Percentiles rank a stretch among this genome's conserved stretches.
phyloP scores from a whole-genome alignment of 2,113 vertebrate species.

The Rafetus swinhoei region DNA sequence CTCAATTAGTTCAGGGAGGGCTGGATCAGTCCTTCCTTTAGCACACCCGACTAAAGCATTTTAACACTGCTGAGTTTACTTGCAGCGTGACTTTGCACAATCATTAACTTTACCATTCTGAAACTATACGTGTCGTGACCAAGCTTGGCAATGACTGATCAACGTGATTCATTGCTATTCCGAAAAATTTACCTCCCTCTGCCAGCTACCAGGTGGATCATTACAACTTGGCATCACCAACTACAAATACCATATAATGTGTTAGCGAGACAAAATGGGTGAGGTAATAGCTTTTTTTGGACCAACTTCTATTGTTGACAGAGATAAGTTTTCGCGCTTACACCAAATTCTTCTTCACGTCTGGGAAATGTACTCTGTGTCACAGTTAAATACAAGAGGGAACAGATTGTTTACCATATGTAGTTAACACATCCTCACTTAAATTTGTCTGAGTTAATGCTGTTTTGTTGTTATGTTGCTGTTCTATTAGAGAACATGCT shows the following conservation, averaged over 20 bases:
- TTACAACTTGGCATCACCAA: neutral
- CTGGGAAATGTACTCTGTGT: neutral
- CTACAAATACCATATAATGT: slow-evolving; percentile 9
- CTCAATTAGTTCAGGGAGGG: slow-evolving; percentile 33
- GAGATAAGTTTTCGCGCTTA: neutral
- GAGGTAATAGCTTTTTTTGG: neutral
- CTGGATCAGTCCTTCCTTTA: slow-evolving; percentile 50
- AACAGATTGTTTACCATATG: neutral
- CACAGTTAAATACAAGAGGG: neutral
- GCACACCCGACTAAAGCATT: slow-evolving; percentile 48
- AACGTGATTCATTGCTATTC: slow-evolving; percentile 58
- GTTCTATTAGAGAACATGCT: too few species aligned
- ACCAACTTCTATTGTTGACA: neutral
- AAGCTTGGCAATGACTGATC: slow-evolving; percentile 64
- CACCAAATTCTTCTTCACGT: neutral
- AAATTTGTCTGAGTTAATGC: too few species aligned
- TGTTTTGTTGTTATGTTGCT: too few species aligned
- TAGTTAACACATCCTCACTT: neutral
- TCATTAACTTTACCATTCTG: slow-evolving; percentile 70
- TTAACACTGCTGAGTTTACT: slow-evolving; percentile 72
- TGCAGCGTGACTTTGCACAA: slow-evolving; percentile 73
- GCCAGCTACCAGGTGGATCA: slow-evolving; percentile 49
- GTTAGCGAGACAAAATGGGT: neutral
- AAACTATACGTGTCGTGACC: slow-evolving; percentile 11
- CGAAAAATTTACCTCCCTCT: slow-evolving; percentile 20